Percentiles rank a stretch among this genome's conserved stretches.
Evolutionary conservation across 2,888 invertebrate genomes (phyloP).

Genomic region (Priocnemis perturbator): DNA sequence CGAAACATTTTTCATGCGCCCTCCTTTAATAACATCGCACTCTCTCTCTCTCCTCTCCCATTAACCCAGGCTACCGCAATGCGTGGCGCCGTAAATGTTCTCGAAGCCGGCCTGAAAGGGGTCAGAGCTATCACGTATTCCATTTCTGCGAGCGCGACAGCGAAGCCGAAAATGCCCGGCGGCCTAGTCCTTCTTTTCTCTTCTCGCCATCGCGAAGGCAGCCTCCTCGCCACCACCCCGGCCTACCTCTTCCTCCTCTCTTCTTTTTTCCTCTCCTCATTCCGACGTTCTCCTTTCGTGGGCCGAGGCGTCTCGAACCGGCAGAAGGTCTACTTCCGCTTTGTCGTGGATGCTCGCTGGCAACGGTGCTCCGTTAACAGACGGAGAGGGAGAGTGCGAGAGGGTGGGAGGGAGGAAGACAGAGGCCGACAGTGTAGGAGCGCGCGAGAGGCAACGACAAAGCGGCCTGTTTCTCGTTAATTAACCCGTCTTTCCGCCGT

Average conservation of each 20-base stretch:
- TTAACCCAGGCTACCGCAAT: conserved; percentile 1
- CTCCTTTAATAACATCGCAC: neutral
- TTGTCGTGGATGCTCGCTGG: conserved; percentile 21
- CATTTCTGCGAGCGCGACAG: conserved; percentile 52
- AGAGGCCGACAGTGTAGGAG: too few species aligned
- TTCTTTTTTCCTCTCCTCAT: conserved; percentile 33
- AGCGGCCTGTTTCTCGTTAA: conserved; percentile 47
- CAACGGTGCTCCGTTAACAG: neutral
- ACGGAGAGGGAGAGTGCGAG: too few species aligned
- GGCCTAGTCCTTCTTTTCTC: conserved; percentile 18
- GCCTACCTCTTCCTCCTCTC: conserved; percentile 11
- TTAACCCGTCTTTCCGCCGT: conserved; percentile 47
- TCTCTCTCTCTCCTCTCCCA: neutral
- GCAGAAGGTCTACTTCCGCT: conserved; percentile 28
- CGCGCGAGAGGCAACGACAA: neutral
- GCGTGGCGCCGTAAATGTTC: conserved; percentile 10
- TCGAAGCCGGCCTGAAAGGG: conserved; percentile 28
- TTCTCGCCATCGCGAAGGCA: too few species aligned
- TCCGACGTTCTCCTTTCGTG: conserved; percentile 27
- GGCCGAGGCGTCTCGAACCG: conserved; percentile 16
- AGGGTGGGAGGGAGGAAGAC: too few species aligned
- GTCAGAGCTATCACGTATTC: conserved; percentile 50
- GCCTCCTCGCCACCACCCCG: too few species aligned
- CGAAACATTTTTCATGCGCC: too few species aligned
- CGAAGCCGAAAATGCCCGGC: conserved; percentile 34